Base-by-base conservation (phyloP, 2,797 vertebrate genomes). In the Danio albolineatus region DNA sequence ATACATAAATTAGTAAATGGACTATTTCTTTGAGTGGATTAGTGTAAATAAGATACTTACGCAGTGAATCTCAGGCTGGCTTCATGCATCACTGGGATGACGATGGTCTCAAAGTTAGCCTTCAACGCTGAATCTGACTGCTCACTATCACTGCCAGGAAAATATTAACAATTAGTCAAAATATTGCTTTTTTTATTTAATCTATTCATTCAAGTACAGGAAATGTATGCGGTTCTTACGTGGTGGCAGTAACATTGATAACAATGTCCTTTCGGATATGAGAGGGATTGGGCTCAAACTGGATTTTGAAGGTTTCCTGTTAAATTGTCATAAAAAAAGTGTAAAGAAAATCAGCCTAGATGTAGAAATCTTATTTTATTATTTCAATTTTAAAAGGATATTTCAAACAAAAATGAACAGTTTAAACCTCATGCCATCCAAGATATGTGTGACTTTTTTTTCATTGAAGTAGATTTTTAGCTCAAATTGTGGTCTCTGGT, bases 81-180 rank as follows among this genome's bases (percentile, higher is more conserved):
- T 91, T 98, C 93, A 16, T 98, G 97, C 87, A 93, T 95, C 70
- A 98, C 94, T 46, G 96, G 94, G 83, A 98, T 95, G 83, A 89
- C 89, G 86, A 99, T 90, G 1, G 87, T 89, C 78, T 90, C 92
- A 51, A 78, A 86, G 89, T 98, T 98, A 86, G 98, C 95, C n/a
- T 19, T 10, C 67, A 95, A 83, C 0, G 91, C 92, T 5, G 93
- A 93, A 0, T 81, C 21, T 16, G 90, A 86, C 85, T 98, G 97
- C 72, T 98, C 96, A 3, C 97, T 98, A 92, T 99, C 98, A 91
- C 98, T 99, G 83, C 76, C 88, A 91, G 9, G 54, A 64, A n/a
- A 73, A 56, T 10, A 57, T 10, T 5, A 10, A 43, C 51, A 36
- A n/a, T 21, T 21, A 7, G 56, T 48, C 4, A 54, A 17, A 43